Conservation (phyloP, 2,797 vertebrate species). For the Siniperca obscura region DNA sequence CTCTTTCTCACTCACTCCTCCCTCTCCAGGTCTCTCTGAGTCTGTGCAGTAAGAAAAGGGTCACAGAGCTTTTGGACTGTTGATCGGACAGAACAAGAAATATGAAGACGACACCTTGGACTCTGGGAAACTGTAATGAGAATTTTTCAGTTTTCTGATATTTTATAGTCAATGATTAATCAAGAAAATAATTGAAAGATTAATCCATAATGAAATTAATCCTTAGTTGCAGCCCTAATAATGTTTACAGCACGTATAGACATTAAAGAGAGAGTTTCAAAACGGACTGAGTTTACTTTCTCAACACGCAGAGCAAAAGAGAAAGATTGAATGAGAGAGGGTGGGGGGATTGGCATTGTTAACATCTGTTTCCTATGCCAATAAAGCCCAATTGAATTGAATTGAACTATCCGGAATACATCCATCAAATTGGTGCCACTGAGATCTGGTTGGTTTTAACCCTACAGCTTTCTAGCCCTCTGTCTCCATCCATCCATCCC, state of each 20-base stretch:
- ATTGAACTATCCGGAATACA: constrained; percentile 49
- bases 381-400: too few species aligned
- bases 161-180: constrained; percentile 10
- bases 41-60: constrained; percentile 30
- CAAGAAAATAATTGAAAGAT: neutral
- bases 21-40: constrained; percentile 14
- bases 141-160: neutral
- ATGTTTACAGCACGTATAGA: neutral
- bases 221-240: neutral
- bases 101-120: neutral
- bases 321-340: constrained; percentile 8
- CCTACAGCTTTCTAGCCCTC: constrained; percentile 71
- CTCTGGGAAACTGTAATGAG: neutral
- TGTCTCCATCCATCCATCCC: constrained; percentile 69
- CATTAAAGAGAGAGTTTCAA: constrained; percentile 14
- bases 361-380: too few species aligned
- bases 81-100: neutral
- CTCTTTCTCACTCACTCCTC: constrained; percentile 23
- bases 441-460: constrained; percentile 78
- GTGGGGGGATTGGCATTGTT: too few species aligned
- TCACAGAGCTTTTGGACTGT: constrained; percentile 14
- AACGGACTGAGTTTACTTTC: constrained; percentile 30
- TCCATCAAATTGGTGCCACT: constrained; percentile 72
- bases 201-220: neutral
- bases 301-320: constrained; percentile 23